Percentiles rank a stretch among this genome's conserved stretches.
phyloP scores from a whole-genome alignment of 2,888 invertebrate species.

The Apamea anceps region DNA sequence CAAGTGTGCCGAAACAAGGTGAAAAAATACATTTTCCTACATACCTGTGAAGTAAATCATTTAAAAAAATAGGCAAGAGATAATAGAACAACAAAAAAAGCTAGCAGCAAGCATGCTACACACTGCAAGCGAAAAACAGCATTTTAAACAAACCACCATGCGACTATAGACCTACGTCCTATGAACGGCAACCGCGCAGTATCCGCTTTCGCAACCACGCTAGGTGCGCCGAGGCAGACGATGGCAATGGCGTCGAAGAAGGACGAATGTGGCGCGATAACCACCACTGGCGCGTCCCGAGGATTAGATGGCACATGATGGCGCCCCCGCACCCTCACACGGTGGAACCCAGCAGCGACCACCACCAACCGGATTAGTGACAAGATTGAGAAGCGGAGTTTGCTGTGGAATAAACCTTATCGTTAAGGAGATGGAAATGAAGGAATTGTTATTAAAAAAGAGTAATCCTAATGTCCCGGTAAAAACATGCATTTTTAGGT shows the following conservation, averaged over 20 bases:
- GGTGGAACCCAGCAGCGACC: slow-evolving; percentile 95
- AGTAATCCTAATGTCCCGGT: slow-evolving; percentile 6
- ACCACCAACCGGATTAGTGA: slow-evolving; percentile 94
- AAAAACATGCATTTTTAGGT: slow-evolving; percentile 30
- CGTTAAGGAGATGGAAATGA: slow-evolving; percentile 47
- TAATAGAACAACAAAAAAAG: neutral
- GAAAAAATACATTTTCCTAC: slow-evolving; percentile 18
- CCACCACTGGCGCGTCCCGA: slow-evolving; percentile 95
- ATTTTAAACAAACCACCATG: slow-evolving; percentile 44
- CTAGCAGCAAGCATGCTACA: slow-evolving; percentile 46
- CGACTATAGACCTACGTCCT: slow-evolving; percentile 93
- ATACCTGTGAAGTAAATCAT: slow-evolving; percentile 6
- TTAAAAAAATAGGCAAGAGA: neutral
- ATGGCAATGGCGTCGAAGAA: slow-evolving; percentile 97
- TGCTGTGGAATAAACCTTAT: slow-evolving; percentile 84
- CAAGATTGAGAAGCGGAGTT: slow-evolving; percentile 92
- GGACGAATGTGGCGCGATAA: slow-evolving; percentile 97
- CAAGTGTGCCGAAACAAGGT: slow-evolving; percentile 6
- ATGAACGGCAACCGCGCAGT: slow-evolving; percentile 95
- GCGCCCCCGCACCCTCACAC: slow-evolving; percentile 93
- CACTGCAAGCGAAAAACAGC: slow-evolving; percentile 36
- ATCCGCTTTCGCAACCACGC: slow-evolving; percentile 97
- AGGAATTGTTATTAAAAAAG: slow-evolving; percentile 15
- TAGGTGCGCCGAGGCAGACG: slow-evolving; percentile 95
- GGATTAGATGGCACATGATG: slow-evolving; percentile 83